Evolutionary conservation across 2,797 vertebrate genomes (phyloP).

Genomic region (Hyperoplus lanceolatus): DNA sequence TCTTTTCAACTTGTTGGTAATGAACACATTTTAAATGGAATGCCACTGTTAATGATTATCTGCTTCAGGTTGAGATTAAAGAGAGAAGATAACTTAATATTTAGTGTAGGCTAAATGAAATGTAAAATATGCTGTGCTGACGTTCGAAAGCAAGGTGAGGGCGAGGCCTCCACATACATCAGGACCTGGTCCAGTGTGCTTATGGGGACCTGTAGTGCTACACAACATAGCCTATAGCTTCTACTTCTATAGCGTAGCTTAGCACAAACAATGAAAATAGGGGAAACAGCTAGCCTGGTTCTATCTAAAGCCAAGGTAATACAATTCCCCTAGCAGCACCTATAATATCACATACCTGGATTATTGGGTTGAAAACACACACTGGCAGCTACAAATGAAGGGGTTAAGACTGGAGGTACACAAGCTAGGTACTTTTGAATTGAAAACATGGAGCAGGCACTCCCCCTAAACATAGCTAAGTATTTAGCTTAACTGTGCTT

Average conservation of each 20-base stretch:
- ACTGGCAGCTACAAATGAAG: neutral
- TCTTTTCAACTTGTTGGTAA: neutral
- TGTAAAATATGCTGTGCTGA: neutral
- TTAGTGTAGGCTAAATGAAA: too few species aligned
- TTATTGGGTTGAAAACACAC: neutral
- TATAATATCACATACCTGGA: neutral
- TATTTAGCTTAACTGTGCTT: too few species aligned
- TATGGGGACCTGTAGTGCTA: neutral
- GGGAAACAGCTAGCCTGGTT: neutral
- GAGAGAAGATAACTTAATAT: neutral
- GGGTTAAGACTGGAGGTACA: too few species aligned
- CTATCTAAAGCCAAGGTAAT: too few species aligned
- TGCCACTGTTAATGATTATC: neutral
- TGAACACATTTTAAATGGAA: neutral
- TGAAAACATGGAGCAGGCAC: neutral
- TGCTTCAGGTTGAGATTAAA: neutral
- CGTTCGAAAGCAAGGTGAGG: neutral
- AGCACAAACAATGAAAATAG: too few species aligned
- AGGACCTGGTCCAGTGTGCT: neutral
- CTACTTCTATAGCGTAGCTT: neutral
- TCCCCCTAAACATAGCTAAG: neutral
- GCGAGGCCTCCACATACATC: neutral
- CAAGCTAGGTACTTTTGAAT: neutral
- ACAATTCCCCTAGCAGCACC: too few species aligned
- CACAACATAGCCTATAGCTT: too few species aligned